Conservation (phyloP, 2,113 vertebrate genomes). For the Pipra filicauda region DNA sequence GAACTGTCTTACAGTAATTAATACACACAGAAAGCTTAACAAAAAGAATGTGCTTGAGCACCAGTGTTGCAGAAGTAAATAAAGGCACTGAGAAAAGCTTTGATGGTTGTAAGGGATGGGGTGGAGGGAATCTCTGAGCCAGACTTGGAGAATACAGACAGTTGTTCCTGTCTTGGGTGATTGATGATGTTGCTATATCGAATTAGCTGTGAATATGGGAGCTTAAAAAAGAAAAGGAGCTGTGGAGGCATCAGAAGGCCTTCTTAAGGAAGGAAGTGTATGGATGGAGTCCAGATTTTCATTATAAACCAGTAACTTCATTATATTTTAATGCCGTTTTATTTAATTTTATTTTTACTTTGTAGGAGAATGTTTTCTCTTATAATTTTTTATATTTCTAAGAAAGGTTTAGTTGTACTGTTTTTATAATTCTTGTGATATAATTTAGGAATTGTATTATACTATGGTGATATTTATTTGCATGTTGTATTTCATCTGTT, state of each 20-base stretch:
- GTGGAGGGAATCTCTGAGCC: neutral
- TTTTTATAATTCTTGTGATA: neutral
- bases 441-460: slow-evolving; percentile 29
- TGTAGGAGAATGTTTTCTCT: slow-evolving; percentile 38
- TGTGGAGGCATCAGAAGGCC: slow-evolving; percentile 35
- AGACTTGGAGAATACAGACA: slow-evolving; percentile 27
- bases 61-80: neutral
- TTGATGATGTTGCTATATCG: slow-evolving; percentile 77
- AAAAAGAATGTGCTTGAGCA: neutral
- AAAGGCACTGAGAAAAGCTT: neutral
- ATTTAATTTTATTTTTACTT: slow-evolving; percentile 53
- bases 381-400: slow-evolving; percentile 42
- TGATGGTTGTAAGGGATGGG: neutral
- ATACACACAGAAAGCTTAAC: neutral
- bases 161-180: slow-evolving; percentile 69
- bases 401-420: neutral
- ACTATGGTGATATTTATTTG: slow-evolving; percentile 24
- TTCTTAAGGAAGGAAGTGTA: slow-evolving; percentile 50
- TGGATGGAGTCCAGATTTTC: slow-evolving; percentile 54
- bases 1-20: slow-evolving; percentile 3
- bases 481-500: slow-evolving; percentile 60
- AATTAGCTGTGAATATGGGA: slow-evolving; percentile 76
- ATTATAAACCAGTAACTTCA: slow-evolving; percentile 32
- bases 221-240: slow-evolving; percentile 61
- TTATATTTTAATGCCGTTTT: slow-evolving; percentile 55